Base-by-base conservation (phyloP, 2,113 vertebrate species). In the Octodon degus region DNA sequence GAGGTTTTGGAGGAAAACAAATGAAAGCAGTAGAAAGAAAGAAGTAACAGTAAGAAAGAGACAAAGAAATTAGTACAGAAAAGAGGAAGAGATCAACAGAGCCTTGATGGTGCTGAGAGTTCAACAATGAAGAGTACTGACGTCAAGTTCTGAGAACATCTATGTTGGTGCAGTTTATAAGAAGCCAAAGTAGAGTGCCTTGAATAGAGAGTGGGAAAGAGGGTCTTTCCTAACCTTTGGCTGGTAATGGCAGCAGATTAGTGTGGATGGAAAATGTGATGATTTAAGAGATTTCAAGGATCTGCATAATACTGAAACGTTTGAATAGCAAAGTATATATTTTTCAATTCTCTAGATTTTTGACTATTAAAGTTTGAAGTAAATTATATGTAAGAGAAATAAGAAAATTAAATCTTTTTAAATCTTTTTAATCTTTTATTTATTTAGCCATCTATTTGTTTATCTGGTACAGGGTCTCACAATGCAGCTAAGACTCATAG, bases 311-410 rank as follows among this genome's bases (percentile, higher is more conserved):
- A 16, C 47, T 12, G 58, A 10, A 53, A 58, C 20, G 85, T 34
- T 24, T 68, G 50, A 95, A 58, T 11, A 17, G 7, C 1, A 77
- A 62, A 7, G 87, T 40, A 55, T 1, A 8, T 19, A 92, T 6
- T 83, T 77, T 34, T 27, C 0, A 92, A 67, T 20, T 95, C 63
- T 27, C 10, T 76, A 63, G 13, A 84, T 65, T 91, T 93, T 95
- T 32, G 80, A 40, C 76, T 40, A 68, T 24, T 92, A 27, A 81
- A 47, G 25, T 76, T 77, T 55, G 12, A 94, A 91, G 27, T 60
- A 91, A 94, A 80, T 68, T 80, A 14, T 4, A 74, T 89, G 10
- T 32, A 89, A 89, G 60, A 62, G 27, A 91, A 94, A 96, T 83
- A 20, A 86, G 83, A 82, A 3, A 58, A 58, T 58, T 58, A 58